Conservation (phyloP, 2,113 vertebrate genomes). For the Ibidorhyncha struthersii region DNA sequence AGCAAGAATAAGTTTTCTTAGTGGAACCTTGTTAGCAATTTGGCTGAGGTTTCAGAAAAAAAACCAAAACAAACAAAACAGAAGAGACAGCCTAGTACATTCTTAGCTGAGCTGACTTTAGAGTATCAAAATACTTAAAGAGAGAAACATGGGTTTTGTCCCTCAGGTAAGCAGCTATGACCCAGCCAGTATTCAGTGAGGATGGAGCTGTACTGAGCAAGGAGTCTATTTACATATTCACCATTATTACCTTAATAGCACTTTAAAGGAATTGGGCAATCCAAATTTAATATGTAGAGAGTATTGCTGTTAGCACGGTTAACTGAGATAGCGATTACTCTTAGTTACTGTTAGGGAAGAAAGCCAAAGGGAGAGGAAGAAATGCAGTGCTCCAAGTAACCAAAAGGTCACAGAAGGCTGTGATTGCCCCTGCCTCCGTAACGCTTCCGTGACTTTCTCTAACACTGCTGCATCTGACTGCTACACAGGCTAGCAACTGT, state of each 20-base stretch:
- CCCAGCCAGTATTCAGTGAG: background rate
- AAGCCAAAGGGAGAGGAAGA: background rate
- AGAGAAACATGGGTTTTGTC: background rate
- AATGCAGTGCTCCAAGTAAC: background rate
- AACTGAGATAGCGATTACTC: background rate
- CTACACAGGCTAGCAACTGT: background rate
- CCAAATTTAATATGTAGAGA: background rate
- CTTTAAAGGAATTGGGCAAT: background rate
- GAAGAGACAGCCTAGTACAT: background rate
- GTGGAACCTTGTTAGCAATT: background rate
- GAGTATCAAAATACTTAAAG: background rate
- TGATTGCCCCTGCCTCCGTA: background rate
- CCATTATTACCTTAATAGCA: background rate
- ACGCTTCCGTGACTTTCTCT: fast-evolving
- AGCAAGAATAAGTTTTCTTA: background rate
- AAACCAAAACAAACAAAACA: background rate
- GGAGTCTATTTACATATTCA: background rate
- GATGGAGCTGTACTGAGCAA: background rate
- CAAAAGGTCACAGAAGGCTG: background rate
- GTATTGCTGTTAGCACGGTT: background rate
- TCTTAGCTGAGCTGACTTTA: background rate
- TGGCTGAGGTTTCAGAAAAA: background rate
- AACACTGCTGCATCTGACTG: background rate
- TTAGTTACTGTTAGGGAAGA: background rate
- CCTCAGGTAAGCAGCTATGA: background rate